Evolutionary conservation across 2,113 vertebrate genomes (phyloP).

Genomic region (Hippocampus mohnikei): DNA sequence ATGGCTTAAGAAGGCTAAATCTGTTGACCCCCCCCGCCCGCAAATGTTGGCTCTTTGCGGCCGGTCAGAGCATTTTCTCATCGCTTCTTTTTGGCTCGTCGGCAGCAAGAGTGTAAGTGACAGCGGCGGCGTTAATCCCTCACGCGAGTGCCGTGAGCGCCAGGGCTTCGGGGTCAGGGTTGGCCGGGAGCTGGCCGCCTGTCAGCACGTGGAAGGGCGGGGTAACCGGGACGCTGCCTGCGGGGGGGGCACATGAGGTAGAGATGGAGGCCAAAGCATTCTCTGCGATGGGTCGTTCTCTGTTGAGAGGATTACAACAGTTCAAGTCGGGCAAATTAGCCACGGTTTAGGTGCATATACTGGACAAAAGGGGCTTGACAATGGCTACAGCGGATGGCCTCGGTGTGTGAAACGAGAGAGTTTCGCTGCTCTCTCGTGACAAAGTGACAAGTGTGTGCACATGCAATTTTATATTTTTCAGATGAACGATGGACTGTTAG

Average conservation of each 20-base stretch:
- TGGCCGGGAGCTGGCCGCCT: slow-evolving; percentile 24
- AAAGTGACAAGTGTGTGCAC: too few species aligned
- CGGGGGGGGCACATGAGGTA: not conserved
- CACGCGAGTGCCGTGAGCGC: slow-evolving; percentile 39
- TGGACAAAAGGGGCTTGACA: not conserved
- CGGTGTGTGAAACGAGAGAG: not conserved
- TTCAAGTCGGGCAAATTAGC: slow-evolving; percentile 25
- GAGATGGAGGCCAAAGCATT: slow-evolving; percentile 1
- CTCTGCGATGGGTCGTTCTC: not conserved
- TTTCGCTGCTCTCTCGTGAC: not conserved
- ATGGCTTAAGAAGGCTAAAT: not conserved
- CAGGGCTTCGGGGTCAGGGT: slow-evolving; percentile 25
- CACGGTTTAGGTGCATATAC: slow-evolving; percentile 18
- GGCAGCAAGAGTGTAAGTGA: slow-evolving; percentile 32
- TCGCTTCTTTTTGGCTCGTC: slow-evolving; percentile 1
- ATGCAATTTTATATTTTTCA: too few species aligned
- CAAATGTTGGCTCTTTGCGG: slow-evolving; percentile 8
- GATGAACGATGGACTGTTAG: too few species aligned
- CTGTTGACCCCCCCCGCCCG: slow-evolving; percentile 12
- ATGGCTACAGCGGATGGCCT: not conserved
- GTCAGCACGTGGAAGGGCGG: slow-evolving; percentile 5
- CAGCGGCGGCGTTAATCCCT: slow-evolving; percentile 52
- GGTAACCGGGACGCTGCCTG: not conserved
- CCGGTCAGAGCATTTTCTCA: not conserved
- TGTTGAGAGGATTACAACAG: slow-evolving; percentile 6